Conservation (phyloP, 1,140 invertebrate species). For the Drosophila trapezifrons region DNA sequence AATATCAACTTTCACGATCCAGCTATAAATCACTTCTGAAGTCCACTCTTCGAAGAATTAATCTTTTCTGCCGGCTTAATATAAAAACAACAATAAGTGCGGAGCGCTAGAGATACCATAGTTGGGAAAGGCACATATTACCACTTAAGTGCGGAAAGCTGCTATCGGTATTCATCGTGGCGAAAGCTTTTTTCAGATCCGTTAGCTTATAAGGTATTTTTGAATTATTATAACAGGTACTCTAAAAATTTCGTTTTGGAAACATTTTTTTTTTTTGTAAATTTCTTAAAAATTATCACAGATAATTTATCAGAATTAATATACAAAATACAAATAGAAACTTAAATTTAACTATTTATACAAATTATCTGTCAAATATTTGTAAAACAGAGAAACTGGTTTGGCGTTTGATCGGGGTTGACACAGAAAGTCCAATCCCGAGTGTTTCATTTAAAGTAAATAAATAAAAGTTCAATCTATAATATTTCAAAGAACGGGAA, state of each 20-base stretch:
- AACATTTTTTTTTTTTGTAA: background rate
- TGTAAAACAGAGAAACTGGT: no score
- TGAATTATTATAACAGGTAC: background rate
- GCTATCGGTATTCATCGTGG: constrained; percentile 16
- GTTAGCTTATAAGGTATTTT: constrained; percentile 4
- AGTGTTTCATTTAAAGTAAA: no score
- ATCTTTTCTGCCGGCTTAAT: constrained; percentile 39
- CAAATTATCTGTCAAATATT: no score
- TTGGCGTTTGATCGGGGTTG: no score
- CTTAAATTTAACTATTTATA: no score
- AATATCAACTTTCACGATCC: constrained; percentile 12
- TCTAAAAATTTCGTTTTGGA: no score
- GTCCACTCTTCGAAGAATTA: constrained; percentile 9
- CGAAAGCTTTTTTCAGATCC: background rate
- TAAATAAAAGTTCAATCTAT: no score
- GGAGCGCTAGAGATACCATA: background rate
- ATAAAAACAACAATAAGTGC: constrained; percentile 11
- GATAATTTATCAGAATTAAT: no score
- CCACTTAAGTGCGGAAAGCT: background rate
- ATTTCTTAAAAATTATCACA: background rate
- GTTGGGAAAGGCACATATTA: background rate
- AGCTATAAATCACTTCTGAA: constrained; percentile 8
- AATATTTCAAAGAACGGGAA: no score
- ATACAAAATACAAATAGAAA: background rate
- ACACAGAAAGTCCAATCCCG: no score